Conservation (phyloP, 2,113 vertebrate genomes). For the Heterotilapia buettikoferi region DNA sequence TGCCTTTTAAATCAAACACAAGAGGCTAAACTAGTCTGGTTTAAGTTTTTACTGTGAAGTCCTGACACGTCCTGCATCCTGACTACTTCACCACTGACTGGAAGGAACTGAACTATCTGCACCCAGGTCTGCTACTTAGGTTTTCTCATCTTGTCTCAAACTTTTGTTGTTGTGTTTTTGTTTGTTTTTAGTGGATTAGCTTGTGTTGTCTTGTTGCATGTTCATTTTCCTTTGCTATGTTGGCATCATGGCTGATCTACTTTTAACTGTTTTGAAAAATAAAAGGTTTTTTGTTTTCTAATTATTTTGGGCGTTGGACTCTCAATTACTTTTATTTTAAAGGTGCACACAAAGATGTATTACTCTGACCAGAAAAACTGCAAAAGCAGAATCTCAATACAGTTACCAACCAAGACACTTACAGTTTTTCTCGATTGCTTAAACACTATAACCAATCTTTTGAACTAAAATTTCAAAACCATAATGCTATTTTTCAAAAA, state of each 20-base stretch:
- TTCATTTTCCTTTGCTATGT: slow-evolving; percentile 24
- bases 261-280: slow-evolving; percentile 57
- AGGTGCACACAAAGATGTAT: neutral
- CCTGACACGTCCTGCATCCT: neutral
- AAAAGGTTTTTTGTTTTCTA: slow-evolving; percentile 57
- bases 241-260: slow-evolving; percentile 21
- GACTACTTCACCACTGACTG: neutral
- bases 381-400: neutral
- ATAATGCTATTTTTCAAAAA: too few species aligned
- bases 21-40: neutral
- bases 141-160: slow-evolving; percentile 24
- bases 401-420: neutral
- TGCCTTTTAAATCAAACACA: neutral
- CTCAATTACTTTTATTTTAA: neutral
- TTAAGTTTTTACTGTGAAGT: neutral
- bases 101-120: neutral
- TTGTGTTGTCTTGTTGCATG: slow-evolving; percentile 59
- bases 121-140: slow-evolving; percentile 30
- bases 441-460: too few species aligned
- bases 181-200: slow-evolving; percentile 18
- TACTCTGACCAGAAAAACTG: neutral
- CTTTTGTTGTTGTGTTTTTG: neutral
- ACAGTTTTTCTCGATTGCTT: too few species aligned
- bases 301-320: neutral
- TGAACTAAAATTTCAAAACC: too few species aligned